phyloP scores from a whole-genome alignment of 2,888 invertebrate species.

The Torymus aiolomorphi region DNA sequence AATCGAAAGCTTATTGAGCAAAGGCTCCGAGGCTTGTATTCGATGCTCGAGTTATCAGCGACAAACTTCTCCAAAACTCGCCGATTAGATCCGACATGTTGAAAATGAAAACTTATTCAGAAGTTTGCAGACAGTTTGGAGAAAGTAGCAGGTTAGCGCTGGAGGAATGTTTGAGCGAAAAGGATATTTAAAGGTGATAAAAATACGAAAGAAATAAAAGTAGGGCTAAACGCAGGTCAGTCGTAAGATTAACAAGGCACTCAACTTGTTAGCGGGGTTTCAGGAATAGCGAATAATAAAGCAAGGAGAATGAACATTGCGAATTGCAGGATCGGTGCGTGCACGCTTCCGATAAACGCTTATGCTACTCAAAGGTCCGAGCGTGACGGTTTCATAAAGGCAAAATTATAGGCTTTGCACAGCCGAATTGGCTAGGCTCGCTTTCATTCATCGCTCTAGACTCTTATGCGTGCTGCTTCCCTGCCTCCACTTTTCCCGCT shows the following conservation, averaged over 20 bases:
- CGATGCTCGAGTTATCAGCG: conserved; percentile 13
- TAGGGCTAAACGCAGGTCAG: neutral
- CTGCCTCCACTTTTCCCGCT: conserved; percentile 24
- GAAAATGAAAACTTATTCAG: conserved; percentile 31
- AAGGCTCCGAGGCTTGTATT: neutral
- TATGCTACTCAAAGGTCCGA: conserved; percentile 61
- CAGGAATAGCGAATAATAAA: conserved; percentile 39
- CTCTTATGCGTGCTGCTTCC: conserved; percentile 18
- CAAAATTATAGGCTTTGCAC: conserved; percentile 64
- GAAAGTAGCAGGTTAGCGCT: neutral
- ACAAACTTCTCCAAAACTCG: conserved; percentile 24
- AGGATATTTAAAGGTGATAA: neutral
- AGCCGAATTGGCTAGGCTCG: conserved; percentile 59
- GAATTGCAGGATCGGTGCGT: conserved; percentile 29
- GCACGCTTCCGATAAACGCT: conserved; percentile 45
- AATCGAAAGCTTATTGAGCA: conserved; percentile 35
- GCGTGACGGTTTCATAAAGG: conserved; percentile 65
- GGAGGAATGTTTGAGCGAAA: no score
- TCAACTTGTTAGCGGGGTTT: conserved; percentile 38
- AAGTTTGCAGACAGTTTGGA: neutral
- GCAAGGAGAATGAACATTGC: conserved; percentile 12
- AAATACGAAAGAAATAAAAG: conserved; percentile 3
- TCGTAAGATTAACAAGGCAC: conserved; percentile 27
- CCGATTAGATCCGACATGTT: conserved; percentile 27
- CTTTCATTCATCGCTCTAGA: conserved; percentile 49